Base-by-base conservation (phyloP, 2,888 invertebrate genomes). In the Hyposoter dolosus region DNA sequence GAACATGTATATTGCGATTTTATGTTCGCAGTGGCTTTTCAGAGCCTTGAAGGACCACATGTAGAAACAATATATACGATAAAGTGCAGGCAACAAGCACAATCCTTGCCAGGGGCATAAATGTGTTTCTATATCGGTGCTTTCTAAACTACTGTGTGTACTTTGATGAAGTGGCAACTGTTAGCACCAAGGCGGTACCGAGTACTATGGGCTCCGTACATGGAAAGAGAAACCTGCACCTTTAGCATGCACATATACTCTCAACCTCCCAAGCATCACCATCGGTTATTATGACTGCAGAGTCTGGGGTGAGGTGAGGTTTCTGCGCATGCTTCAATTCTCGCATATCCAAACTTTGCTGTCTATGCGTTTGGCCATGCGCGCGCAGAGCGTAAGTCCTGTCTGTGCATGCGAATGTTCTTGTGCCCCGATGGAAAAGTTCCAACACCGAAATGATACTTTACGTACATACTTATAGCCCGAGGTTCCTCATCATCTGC, bases 101-200 rank as follows among this genome's bases (percentile, higher is more conserved):
- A 35, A 68, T 50, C 50, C 71, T 79, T 47, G 79, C 82, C 60
- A 23, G 50, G 63, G 83, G 81, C 60, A 78, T 76, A 80, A 85
- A 85, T 83, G 83, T 69, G 68, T 77, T 83, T 83, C 86, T 81
- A 78, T 83, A 75, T 86, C 83, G 83, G 28, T 53, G 83, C 77
- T 83, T 83, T 83, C 86, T 65, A 86, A 86, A 83, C 83, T 83
- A 77, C 83, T 82, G 53, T 81, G 74, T 83, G 86, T 83, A 86
- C 86, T 86, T 86, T 86, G 86, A 86, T 83, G 86, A 83, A 86
- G 86, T 86, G 86, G 86, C 72, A 81, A 86, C 77, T 78, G 86
- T 83, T 74, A 83, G 76, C 56, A 60, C 43, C 60, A 75, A 68
- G 23, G 63, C 35, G 72, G 76, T 17, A 56, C 56, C 56, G 56